Conservation (phyloP, 2,888 invertebrate genomes). For the Monochamus alternatus region DNA sequence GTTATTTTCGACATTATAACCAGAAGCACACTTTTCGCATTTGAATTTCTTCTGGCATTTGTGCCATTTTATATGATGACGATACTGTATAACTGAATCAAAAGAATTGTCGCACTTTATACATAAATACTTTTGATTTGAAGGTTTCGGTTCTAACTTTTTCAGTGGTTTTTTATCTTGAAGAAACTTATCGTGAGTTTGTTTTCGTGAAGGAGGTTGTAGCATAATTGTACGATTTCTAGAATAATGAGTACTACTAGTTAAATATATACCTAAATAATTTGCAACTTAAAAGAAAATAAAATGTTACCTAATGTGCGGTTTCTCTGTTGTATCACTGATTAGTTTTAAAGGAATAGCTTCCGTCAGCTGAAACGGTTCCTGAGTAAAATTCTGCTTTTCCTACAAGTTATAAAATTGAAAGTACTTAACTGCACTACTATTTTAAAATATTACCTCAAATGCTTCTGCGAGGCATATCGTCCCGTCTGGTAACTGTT, state of each 20-base stretch:
- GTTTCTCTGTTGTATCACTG: not conserved
- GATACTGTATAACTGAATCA: constrained; percentile 57
- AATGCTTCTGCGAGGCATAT: constrained; percentile 28
- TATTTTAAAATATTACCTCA: constrained; percentile 7
- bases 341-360: not conserved
- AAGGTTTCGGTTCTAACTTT: constrained; percentile 6
- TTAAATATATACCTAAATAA: not conserved
- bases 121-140: constrained; percentile 54
- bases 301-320: constrained; percentile 15
- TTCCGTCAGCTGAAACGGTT: not conserved
- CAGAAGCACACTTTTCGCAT: constrained; percentile 64
- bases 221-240: constrained; percentile 21
- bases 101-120: constrained; percentile 62
- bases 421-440: not conserved
- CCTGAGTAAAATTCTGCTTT: not conserved
- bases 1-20: constrained; percentile 67
- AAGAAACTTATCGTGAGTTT: not conserved
- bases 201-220: not conserved
- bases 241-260: not conserved
- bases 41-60: constrained; percentile 64
- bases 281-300: not conserved
- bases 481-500: constrained; percentile 34
- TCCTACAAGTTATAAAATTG: constrained; percentile 2
- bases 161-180: not conserved
- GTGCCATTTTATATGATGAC: constrained; percentile 65